Base-by-base conservation (phyloP, 2,888 invertebrate species). In the Steinernema hermaphroditum region DNA sequence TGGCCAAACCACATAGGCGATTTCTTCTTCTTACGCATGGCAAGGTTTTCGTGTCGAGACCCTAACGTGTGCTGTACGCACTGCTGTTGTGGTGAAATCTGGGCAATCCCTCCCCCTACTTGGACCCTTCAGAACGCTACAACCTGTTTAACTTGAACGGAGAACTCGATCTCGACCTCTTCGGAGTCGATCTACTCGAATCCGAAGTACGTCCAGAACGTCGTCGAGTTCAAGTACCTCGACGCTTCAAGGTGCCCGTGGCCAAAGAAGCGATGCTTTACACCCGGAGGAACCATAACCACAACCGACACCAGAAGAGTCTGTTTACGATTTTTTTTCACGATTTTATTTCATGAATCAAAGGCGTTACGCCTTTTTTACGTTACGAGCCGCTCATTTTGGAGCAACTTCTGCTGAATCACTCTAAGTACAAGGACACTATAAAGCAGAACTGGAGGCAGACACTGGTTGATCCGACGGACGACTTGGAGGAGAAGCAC, bases 251-350 rank as follows among this genome's bases (percentile, higher is more conserved):
- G 32, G 44, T 73, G 2, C 71, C 73, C 12, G 72, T 72, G 4
- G 69, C 68, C 6, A 19, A 49, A 24, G 76, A 76, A 32, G 76
- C 76, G 22, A 29, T 22, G n/a, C 44, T 68, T 0, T 76, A 76
- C 44, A 68, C 70, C 1, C 16, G 8, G 29, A 54, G 19, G 22
- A 37, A 46, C 46, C 34, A 49, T 12, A n/a, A n/a, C n/a, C n/a
- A n/a, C n/a, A n/a, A n/a, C n/a, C n/a, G n/a, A n/a, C n/a, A n/a
- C n/a, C n/a, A n/a, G n/a, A n/a, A n/a, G n/a, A n/a, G n/a, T 32
- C 70, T 2, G 72, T 69, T n/a, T 75, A 72, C 49, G 50, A 29
- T 71, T 16, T 76, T 75, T 44, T 75, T 75, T 29, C 68, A 73
- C 70, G 22, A 29, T 19, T 32, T 68, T 27, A 54, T 19, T 1